Evolutionary conservation across 1,140 invertebrate species (phyloP), one percentile per base, ranked within the genome.

Genomic region (Drosophila subobscura): DNA sequence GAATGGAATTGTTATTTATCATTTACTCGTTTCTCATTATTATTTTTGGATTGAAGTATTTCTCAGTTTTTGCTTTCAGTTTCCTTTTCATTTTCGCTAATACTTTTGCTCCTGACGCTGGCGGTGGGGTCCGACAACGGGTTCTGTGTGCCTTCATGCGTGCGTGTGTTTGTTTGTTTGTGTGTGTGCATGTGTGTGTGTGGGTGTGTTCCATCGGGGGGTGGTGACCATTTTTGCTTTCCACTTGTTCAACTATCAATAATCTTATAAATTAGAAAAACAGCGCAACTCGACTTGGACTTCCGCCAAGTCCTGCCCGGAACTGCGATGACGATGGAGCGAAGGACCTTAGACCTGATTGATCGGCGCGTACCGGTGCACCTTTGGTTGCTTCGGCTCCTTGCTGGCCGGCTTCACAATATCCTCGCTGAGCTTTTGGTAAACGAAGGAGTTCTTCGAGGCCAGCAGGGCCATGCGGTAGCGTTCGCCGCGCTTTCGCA

Each of bases 401-500:
- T 91, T 91, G 70, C 47, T 63, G 22, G 41, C 46, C 16, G 88
- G 83, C 63, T 91, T 91, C 14, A 91, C 91, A 61, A 94, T 92
- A 51, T 94, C 93, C 84, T 94, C 93, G 20, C 92, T 93, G 40
- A 94, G 85, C 77, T 93, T 93, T 76, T 94, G 93, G 86, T 94
- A 94, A 27, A 94, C 93, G 51, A 94, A 90, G 5, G 86, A 90
- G 71, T 92, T 91, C 73, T 92, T 91, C 5, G 88, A 90, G 27
- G 88, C 85, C 65, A 91, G 42, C 25, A 92, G 64, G 77, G 93
- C 92, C 93, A 93, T 91, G 77, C 93, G 92, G 57, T 93, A 92
- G 67, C 93, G 93, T 71, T 93, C 92, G 53, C 91, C 92, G 57
- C 92, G 92, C 79, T 92, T 93, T 45, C 77, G 91, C 88, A 93